Base-by-base conservation (phyloP, 2,888 invertebrate species). In the Drosophila fulvimacula region DNA sequence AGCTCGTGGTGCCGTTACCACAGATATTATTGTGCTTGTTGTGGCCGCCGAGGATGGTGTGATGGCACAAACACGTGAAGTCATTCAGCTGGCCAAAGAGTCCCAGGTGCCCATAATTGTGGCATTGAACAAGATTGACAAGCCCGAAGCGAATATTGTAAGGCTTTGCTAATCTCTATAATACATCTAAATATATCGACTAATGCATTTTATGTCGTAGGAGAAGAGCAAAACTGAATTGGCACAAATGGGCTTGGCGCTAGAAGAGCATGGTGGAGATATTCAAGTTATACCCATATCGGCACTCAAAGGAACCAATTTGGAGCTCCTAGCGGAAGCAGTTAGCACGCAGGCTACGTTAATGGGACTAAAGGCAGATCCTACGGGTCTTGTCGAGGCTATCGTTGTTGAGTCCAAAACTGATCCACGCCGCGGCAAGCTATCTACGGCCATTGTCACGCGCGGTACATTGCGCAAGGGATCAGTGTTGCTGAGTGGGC, bases 41-140 rank as follows among this genome's bases (percentile, higher is more conserved):
- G 98, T 99, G 42, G 99, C 99, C 2, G 99, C 99, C 0, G 99
- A 99, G 92, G 99, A 99, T 93, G 99, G 99, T 5, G 98, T 99
- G 46, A 99, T 98, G 98, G 97, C 98, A 65, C 99, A 99, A 94
- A 99, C 99, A 0, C 91, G 96, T 2, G 98, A 99, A 93, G 98
- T 97, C 32, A 96, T 99, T 32, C 92, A 95, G 78, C 96, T 97
- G 95, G 98, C 98, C 0, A 94, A 94, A 88, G 95, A 95, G 80
- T 96, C 97, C 0, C 93, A 95, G 96, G 98, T 99, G 82, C 98
- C 98, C 0, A 96, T 99, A 38, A 95, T 99, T 89, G 98, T 99
- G 80, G 99, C 99, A 38, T 96, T 99, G 79, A 99, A 99, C 93
- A 99, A 99, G 94, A 97, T 98, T 88, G 99, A 99, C 94, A 97